Evolutionary conservation across 2,113 vertebrate genomes (phyloP).

Genomic region (Hoplias malabaricus): DNA sequence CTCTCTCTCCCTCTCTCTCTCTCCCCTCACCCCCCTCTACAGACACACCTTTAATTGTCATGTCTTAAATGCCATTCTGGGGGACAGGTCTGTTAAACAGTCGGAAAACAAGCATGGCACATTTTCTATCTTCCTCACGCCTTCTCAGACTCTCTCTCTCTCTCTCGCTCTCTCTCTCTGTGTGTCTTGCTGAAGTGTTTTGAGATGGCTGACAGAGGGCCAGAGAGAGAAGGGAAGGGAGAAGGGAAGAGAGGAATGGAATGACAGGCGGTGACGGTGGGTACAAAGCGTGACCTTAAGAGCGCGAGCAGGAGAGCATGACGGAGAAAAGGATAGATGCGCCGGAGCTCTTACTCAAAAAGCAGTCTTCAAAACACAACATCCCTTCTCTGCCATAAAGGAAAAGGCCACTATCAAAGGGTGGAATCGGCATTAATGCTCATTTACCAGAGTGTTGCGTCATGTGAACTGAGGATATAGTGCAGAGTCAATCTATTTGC

Average conservation of each 20-base stretch:
- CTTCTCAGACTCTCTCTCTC: not conserved
- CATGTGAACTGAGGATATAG: not conserved
- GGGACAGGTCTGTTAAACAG: not conserved
- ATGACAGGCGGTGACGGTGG: constrained; percentile 48
- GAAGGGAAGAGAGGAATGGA: constrained; percentile 31
- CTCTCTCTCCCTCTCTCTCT: not conserved
- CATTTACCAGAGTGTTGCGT: not conserved
- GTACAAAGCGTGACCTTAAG: constrained; percentile 54
- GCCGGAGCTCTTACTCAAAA: constrained; percentile 22
- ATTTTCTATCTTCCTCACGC: not conserved
- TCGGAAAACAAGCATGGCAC: constrained; percentile 7
- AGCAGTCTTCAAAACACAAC: constrained; percentile 16
- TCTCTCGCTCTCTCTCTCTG: not conserved
- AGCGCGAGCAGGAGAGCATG: constrained; percentile 36
- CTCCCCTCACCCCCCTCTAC: not conserved
- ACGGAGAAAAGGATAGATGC: constrained; percentile 8
- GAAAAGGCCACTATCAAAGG: constrained; percentile 8
- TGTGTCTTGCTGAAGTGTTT: constrained; percentile 17
- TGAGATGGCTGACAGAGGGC: constrained; percentile 23
- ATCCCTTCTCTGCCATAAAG: not conserved
- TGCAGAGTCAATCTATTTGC: not conserved
- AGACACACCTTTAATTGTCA: not conserved
- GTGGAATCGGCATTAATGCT: not conserved
- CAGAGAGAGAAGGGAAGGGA: constrained; percentile 10
- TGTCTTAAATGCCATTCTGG: constrained; percentile 12